Evolutionary conservation across 2,888 invertebrate species (phyloP).

Genomic region (Acrobeloides nanus): DNA sequence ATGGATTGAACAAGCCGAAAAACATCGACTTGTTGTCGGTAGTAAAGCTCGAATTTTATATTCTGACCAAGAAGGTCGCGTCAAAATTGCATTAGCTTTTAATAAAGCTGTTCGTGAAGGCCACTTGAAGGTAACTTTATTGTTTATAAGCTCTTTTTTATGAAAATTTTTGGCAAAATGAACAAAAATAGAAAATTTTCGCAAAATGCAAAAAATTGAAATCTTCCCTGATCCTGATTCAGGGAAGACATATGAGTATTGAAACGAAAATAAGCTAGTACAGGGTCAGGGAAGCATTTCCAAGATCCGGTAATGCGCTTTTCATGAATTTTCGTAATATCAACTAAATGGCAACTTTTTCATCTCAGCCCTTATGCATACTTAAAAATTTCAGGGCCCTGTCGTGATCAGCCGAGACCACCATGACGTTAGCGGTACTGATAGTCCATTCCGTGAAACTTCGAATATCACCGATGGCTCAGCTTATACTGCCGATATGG

Average conservation of each 20-base stretch:
- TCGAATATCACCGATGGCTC: conserved; percentile 64
- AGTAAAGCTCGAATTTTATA: conserved; percentile 59
- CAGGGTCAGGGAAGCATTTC: too few species aligned
- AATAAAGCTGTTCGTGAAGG: conserved; percentile 57
- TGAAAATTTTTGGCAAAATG: too few species aligned
- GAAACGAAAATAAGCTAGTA: too few species aligned
- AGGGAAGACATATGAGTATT: too few species aligned
- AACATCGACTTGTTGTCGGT: conserved; percentile 59
- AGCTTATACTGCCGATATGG: conserved; percentile 61
- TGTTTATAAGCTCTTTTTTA: not conserved
- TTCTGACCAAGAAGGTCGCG: conserved; percentile 61
- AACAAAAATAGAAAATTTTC: too few species aligned
- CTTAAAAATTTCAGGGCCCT: conserved; percentile 55
- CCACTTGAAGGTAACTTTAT: conserved; percentile 20
- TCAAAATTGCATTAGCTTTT: conserved; percentile 60
- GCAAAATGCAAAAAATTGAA: too few species aligned
- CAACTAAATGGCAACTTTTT: too few species aligned
- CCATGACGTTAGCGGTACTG: conserved; percentile 64
- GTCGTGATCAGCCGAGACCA: conserved; percentile 64
- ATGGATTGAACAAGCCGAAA: conserved; percentile 62
- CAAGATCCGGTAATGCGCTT: too few species aligned
- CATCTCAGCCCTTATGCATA: too few species aligned
- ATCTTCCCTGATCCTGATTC: too few species aligned
- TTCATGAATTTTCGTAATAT: too few species aligned
- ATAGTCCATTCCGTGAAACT: conserved; percentile 64